A percentile compares a stretch with the other conserved stretches of the same genome.
Evolutionary conservation across 1,140 invertebrate species (phyloP).

Genomic region (Glossosoma conforme): DNA sequence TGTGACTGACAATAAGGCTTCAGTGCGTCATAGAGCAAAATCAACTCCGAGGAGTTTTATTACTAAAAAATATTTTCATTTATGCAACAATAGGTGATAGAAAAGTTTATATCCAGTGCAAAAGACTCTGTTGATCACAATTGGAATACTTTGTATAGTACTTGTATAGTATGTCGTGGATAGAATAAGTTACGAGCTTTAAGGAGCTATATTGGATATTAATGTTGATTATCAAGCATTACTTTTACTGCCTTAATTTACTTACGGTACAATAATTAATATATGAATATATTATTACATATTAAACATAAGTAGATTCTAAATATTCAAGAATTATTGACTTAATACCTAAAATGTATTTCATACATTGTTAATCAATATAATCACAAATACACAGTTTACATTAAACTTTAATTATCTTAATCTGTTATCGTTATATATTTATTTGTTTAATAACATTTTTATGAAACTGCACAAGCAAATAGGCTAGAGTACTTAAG

Average conservation of each 20-base stretch:
- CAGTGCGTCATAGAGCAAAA: slow-evolving; percentile 26
- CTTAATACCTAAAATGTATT: slow-evolving; percentile 12
- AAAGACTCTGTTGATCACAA: slow-evolving; percentile 31
- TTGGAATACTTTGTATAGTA: slow-evolving; percentile 32
- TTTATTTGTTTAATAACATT: slow-evolving; percentile 17
- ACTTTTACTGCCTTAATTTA: slow-evolving; percentile 16
- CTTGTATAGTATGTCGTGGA: slow-evolving; percentile 27
- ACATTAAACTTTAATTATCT: slow-evolving; percentile 16
- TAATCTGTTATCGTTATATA: slow-evolving; percentile 7
- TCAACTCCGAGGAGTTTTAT: slow-evolving; percentile 8
- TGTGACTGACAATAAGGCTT: slow-evolving; percentile 27
- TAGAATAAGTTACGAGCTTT: slow-evolving; percentile 17
- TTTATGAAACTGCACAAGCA: slow-evolving; percentile 17
- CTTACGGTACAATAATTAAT: slow-evolving; percentile 4
- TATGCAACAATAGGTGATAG: slow-evolving; percentile 22
- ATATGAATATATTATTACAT: slow-evolving; percentile 1
- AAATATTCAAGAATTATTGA: slow-evolving; percentile 3
- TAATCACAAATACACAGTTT: slow-evolving; percentile 5
- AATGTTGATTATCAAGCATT: slow-evolving; percentile 31
- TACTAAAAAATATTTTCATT: neutral
- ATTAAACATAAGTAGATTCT: neutral
- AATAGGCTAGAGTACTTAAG: slow-evolving; percentile 18
- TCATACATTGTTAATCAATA: slow-evolving; percentile 6
- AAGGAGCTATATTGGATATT: slow-evolving; percentile 22
- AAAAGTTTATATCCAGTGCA: slow-evolving; percentile 27